Base-by-base conservation (phyloP, 2,113 vertebrate species). In the Paracyprichromis sp. region DNA sequence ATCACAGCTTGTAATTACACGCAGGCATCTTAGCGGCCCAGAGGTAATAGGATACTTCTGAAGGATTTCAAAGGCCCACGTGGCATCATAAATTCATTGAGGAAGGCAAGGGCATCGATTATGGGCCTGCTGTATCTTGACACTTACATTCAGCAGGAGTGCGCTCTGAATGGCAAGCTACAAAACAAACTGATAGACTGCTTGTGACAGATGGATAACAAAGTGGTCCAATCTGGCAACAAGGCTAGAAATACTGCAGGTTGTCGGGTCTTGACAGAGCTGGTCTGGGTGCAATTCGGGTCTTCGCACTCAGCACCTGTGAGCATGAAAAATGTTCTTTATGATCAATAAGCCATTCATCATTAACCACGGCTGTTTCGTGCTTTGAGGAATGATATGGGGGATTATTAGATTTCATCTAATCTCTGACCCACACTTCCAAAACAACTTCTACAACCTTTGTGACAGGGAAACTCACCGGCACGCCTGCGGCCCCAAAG, bases 151-250 rank as follows among this genome's bases (percentile, higher is more conserved):
- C 81, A 83, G 88, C 61, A 71, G 81, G 21, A 83, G 52, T 34
- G 8, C 3, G 5, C 73, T 80, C 47, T 85, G 83, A 91, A 84
- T 69, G 84, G 83, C 47, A 86, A 82, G 66, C 59, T 57, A 81
- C 88, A 87, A 87, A 91, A 89, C 56, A 91, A 83, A 92, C 31
- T 61, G 90, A 92, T 59, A 43, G 86, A 85, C 53, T 85, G 88
- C 87, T 82, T 52, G 45, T 88, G 92, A 92, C 85, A 87, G 92
- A 89, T 76, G 59, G 92, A 87, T 52, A 29, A 38, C 19, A 17
- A 85, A 92, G 88, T 82, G 78, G 52, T 86, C 53, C 90, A 84
- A 91, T 86, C 84, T 93, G 92, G 7, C 90, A 84, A 80, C 89
- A 14, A 86, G 78, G 89, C 71, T 19, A 80, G 31, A 90, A 78